phyloP scores from a whole-genome alignment of 2,797 vertebrate genomes.

The Danionella dracula region DNA sequence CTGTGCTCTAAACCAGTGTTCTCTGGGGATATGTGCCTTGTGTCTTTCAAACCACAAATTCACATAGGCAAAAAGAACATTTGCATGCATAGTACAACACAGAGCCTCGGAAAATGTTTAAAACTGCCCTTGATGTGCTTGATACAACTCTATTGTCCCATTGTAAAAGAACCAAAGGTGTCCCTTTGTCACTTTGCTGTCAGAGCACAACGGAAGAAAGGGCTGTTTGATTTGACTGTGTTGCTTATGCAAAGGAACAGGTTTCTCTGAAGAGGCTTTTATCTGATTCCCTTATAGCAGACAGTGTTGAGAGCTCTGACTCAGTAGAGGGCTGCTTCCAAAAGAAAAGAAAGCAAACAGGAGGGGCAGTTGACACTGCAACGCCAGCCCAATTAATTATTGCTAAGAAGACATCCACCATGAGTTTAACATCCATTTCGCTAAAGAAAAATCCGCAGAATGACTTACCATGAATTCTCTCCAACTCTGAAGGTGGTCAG shows the following conservation, averaged over 20 bases:
- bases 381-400: conserved; percentile 42
- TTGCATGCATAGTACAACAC: conserved; percentile 25
- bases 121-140: conserved; percentile 33
- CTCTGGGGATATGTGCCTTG: background rate
- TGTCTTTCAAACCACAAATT: background rate
- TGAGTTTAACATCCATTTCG: conserved; percentile 16
- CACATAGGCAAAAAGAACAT: background rate
- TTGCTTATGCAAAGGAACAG: conserved; percentile 44
- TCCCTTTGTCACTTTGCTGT: conserved; percentile 33
- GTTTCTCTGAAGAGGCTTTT: conserved; percentile 44
- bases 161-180: conserved; percentile 31
- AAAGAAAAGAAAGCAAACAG: conserved; percentile 36
- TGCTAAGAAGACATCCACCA: conserved; percentile 34
- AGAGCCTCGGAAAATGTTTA: conserved; percentile 31
- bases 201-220: conserved; percentile 18
- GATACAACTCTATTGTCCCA: conserved; percentile 23
- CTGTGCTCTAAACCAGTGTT: background rate
- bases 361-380: conserved; percentile 39
- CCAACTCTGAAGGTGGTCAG: background rate
- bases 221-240: conserved; percentile 39
- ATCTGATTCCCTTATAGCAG: conserved; percentile 48
- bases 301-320: conserved; percentile 37
- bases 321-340: conserved; percentile 39
- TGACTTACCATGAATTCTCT: background rate
- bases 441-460: conserved; percentile 4